A percentile compares a stretch with the other conserved stretches of the same genome.
Evolutionary conservation across 2,113 vertebrate genomes (phyloP).

Genomic region (Cheilinus undulatus): DNA sequence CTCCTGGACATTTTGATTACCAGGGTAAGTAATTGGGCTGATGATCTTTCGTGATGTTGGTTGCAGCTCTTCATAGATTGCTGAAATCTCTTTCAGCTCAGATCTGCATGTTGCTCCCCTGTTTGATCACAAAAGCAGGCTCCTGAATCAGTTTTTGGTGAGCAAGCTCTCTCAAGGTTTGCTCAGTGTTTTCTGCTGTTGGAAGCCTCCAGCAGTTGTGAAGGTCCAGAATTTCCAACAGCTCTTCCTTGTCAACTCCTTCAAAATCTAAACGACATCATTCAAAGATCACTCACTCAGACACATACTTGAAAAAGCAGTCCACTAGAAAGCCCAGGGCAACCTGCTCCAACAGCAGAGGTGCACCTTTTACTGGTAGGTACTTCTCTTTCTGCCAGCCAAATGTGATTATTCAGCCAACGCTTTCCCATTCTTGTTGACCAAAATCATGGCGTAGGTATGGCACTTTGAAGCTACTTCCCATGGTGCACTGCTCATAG

Average conservation of each 20-base stretch:
- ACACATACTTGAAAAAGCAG: slow-evolving; percentile 42
- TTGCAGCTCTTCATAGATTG: slow-evolving; percentile 12
- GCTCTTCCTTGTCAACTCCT: slow-evolving; percentile 40
- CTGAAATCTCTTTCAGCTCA: slow-evolving; percentile 22
- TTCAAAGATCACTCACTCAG: slow-evolving; percentile 48
- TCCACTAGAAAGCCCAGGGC: slow-evolving; percentile 25
- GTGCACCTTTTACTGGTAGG: slow-evolving; percentile 30
- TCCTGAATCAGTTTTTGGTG: no score
- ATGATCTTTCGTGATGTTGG: slow-evolving; percentile 8
- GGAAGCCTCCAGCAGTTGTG: slow-evolving; percentile 34
- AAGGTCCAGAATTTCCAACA: slow-evolving; percentile 36
- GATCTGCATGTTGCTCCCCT: no score
- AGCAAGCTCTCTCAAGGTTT: no score
- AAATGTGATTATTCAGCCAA: slow-evolving; percentile 35
- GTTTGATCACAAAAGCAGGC: no score
- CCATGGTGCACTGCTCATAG: slow-evolving; percentile 54
- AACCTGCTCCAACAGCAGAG: slow-evolving; percentile 26
- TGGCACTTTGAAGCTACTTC: slow-evolving; percentile 49
- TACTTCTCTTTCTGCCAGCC: slow-evolving; percentile 44
- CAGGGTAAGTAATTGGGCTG: slow-evolving; percentile 20
- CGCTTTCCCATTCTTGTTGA: slow-evolving; percentile 47
- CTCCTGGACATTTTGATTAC: slow-evolving; percentile 7
- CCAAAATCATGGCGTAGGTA: slow-evolving; percentile 43
- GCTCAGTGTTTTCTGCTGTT: slow-evolving; percentile 23
- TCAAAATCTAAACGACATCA: slow-evolving; percentile 36